phyloP scores from a whole-genome alignment of 2,888 invertebrate species.

The Itoplectis maculator region DNA sequence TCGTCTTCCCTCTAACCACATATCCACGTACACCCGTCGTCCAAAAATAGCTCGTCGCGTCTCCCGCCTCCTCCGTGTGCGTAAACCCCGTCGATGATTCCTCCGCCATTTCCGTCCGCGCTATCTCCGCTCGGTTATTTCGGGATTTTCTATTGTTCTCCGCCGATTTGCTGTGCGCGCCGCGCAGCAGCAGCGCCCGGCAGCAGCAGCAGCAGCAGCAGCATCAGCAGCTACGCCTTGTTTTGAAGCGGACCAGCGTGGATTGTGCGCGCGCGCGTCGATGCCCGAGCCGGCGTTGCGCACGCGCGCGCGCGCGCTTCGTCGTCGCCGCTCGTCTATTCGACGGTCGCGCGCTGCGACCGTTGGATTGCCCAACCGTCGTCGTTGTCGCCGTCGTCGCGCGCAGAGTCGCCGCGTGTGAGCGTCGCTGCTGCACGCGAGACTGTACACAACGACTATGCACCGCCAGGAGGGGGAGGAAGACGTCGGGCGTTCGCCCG shows the following conservation, averaged over 20 bases:
- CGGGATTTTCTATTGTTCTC: slow-evolving; percentile 29
- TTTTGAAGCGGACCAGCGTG: neutral
- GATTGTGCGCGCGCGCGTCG: too few species aligned
- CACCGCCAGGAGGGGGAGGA: slow-evolving; percentile 42
- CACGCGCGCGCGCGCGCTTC: neutral
- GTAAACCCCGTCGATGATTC: slow-evolving; percentile 31
- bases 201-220: too few species aligned
- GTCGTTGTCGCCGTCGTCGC: too few species aligned
- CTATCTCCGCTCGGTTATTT: slow-evolving; percentile 7
- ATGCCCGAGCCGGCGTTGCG: neutral
- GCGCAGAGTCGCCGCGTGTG: slow-evolving; percentile 20
- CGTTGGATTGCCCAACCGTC: neutral
- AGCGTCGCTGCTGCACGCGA: slow-evolving; percentile 54
- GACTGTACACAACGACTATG: slow-evolving; percentile 56
- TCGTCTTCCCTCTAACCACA: too few species aligned
- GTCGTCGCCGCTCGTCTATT: too few species aligned
- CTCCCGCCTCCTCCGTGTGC: slow-evolving; percentile 44
- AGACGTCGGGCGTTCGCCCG: slow-evolving; percentile 42
- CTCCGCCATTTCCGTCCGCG: neutral
- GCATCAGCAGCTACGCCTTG: too few species aligned
- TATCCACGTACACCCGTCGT: slow-evolving; percentile 11
- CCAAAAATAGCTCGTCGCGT: slow-evolving; percentile 54
- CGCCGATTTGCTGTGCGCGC: neutral
- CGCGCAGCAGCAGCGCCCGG: too few species aligned
- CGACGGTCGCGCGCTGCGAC: neutral